Conservation (phyloP, 2,113 vertebrate species). For the Stictonetta naevosa region DNA sequence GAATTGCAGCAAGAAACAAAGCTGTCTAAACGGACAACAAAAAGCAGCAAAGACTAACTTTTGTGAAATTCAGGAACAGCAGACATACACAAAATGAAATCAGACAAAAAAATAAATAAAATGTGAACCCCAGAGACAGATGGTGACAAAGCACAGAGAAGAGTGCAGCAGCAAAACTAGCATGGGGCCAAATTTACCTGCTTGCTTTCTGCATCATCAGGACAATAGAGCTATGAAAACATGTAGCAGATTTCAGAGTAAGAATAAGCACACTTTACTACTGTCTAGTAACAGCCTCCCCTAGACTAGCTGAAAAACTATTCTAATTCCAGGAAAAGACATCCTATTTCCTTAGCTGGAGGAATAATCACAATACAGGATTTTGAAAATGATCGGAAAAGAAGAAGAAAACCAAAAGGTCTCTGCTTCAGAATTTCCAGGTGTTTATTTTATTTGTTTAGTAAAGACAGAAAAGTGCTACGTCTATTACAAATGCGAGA, state of each 20-base stretch:
- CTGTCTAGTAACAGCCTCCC: neutral
- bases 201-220: neutral
- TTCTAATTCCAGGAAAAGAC: neutral
- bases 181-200: neutral
- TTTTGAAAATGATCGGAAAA: neutral
- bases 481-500: neutral
- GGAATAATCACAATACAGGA: neutral
- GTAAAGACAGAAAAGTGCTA: neutral
- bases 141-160: slow-evolving; percentile 7
- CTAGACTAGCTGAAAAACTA: neutral
- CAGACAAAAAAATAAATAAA: slow-evolving; percentile 27
- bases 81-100: slow-evolving; percentile 36
- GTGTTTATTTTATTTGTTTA: neutral
- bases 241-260: neutral
- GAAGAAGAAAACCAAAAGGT: neutral
- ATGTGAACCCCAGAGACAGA: slow-evolving; percentile 2
- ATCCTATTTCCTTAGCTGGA: neutral
- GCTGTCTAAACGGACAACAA: slow-evolving; percentile 22
- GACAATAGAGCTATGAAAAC: neutral
- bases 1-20: slow-evolving; percentile 52
- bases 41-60: slow-evolving; percentile 40
- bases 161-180: neutral
- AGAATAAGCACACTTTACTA: neutral
- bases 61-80: slow-evolving; percentile 10
- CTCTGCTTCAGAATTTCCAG: neutral